phyloP scores from a whole-genome alignment of 2,797 vertebrate species.

The Crax fasciolata region DNA sequence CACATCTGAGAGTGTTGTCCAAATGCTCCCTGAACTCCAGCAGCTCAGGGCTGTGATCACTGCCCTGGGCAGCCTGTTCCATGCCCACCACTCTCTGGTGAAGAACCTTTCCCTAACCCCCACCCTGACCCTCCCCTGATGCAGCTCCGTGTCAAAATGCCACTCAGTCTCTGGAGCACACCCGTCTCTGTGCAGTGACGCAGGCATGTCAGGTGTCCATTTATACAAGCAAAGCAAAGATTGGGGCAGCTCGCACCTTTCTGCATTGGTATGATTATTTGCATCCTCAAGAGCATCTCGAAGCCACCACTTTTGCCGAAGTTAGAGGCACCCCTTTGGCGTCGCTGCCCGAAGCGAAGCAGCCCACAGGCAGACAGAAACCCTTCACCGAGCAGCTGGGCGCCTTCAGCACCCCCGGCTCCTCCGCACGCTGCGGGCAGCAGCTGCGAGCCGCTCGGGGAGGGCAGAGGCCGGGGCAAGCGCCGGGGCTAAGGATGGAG shows the following conservation, averaged over 20 bases:
- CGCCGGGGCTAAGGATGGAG: no score
- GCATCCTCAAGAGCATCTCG: fast-evolving
- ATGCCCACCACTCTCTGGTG: not conserved
- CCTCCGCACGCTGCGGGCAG: not conserved
- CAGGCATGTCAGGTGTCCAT: fast-evolving
- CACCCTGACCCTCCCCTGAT: not conserved
- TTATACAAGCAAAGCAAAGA: fast-evolving
- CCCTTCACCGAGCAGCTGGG: fast-evolving
- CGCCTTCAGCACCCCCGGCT: not conserved
- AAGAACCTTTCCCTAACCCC: not conserved
- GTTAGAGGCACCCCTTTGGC: fast-evolving
- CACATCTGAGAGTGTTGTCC: not conserved
- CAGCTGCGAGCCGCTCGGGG: not conserved
- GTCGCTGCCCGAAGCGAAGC: fast-evolving
- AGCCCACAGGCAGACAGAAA: fast-evolving
- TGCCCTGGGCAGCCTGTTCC: not conserved
- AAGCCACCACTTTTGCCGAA: fast-evolving
- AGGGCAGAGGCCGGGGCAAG: no score
- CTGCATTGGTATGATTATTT: fast-evolving
- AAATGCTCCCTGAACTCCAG: not conserved
- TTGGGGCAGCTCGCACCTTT: not conserved
- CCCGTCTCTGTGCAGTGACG: not conserved
- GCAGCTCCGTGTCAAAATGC: not conserved
- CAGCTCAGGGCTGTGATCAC: not conserved
- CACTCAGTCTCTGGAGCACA: not conserved